Evolutionary conservation across 2,888 invertebrate genomes (phyloP).

Genomic region (Agriotes lineatus): DNA sequence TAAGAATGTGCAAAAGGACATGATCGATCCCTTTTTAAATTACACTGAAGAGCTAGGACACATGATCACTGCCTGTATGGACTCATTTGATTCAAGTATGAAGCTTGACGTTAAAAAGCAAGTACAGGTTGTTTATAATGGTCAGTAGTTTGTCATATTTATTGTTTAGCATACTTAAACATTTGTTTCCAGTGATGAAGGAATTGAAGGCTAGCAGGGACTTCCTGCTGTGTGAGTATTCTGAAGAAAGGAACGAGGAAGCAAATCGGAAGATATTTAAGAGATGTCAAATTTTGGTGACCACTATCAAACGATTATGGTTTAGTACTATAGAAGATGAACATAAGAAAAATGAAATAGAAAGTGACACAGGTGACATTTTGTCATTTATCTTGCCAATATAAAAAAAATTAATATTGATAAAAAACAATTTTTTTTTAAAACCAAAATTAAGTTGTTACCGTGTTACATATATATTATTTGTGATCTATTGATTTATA

Average conservation of each 20-base stretch:
- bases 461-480: too few relatives aligned
- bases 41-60: slow-evolving; percentile 50
- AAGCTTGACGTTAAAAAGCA: slow-evolving; percentile 40
- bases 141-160: slow-evolving; percentile 47
- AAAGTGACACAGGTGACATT: slow-evolving; percentile 13
- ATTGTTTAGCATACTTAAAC: too few relatives aligned
- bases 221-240: slow-evolving; percentile 48
- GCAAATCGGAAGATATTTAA: slow-evolving; percentile 53
- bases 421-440: too few relatives aligned
- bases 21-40: slow-evolving; percentile 46
- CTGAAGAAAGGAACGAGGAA: slow-evolving; percentile 26
- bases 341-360: slow-evolving; percentile 1
- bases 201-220: slow-evolving; percentile 54
- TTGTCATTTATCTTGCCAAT: neutral
- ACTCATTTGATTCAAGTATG: slow-evolving; percentile 45
- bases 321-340: slow-evolving; percentile 29
- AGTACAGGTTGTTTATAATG: slow-evolving; percentile 47
- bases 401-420: too few relatives aligned
- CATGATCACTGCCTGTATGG: slow-evolving; percentile 43
- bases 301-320: slow-evolving; percentile 52
- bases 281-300: slow-evolving; percentile 56
- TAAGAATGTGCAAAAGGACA: neutral
- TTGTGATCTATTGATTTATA: too few relatives aligned
- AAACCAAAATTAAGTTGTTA: too few relatives aligned
- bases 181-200: slow-evolving; percentile 50